A percentile compares a stretch with the other conserved stretches of the same genome.
These are phyloP conservation scores for Aldabrachelys gigantea DNA, from an alignment of 2,113 vertebrate species.

Conservation along the genomic window DNA sequence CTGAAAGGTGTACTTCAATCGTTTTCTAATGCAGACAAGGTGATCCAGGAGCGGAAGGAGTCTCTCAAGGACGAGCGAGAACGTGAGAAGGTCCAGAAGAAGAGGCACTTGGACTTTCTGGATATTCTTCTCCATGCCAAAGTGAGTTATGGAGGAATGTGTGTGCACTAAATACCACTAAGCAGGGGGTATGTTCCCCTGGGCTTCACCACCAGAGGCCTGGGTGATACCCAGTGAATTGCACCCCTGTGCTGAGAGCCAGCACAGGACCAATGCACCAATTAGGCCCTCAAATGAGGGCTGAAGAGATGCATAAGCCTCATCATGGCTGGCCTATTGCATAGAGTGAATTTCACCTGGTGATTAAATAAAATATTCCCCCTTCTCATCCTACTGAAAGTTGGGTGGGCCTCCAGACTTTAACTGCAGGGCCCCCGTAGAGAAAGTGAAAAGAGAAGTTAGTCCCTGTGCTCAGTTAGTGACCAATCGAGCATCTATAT, in stretches of 20 bases:
- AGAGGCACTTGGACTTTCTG: slow-evolving; percentile 89
- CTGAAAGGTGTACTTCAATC: background rate
- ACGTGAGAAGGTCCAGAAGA: slow-evolving; percentile 77
- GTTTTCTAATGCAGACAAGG: slow-evolving; percentile 66
- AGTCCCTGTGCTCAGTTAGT: background rate
- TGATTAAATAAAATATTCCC: no score
- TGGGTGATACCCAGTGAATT: background rate
- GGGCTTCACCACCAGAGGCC: background rate
- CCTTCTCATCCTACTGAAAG: no score
- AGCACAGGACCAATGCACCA: background rate
- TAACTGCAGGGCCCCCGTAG: background rate
- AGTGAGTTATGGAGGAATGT: slow-evolving; percentile 73
- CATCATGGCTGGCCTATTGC: no score
- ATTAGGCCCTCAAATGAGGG: background rate
- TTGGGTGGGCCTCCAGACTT: no score
- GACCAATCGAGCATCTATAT: background rate
- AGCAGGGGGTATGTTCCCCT: background rate
- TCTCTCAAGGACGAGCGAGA: slow-evolving; percentile 77
- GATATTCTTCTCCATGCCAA: slow-evolving; percentile 89
- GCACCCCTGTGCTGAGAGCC: background rate
- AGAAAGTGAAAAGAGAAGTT: background rate
- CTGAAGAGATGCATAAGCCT: no score
- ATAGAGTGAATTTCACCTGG: no score
- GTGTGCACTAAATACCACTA: no score
- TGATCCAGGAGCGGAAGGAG: slow-evolving; percentile 84